Base-by-base conservation (phyloP, 2,797 vertebrate species). In the Pyrocephalus nanus region DNA sequence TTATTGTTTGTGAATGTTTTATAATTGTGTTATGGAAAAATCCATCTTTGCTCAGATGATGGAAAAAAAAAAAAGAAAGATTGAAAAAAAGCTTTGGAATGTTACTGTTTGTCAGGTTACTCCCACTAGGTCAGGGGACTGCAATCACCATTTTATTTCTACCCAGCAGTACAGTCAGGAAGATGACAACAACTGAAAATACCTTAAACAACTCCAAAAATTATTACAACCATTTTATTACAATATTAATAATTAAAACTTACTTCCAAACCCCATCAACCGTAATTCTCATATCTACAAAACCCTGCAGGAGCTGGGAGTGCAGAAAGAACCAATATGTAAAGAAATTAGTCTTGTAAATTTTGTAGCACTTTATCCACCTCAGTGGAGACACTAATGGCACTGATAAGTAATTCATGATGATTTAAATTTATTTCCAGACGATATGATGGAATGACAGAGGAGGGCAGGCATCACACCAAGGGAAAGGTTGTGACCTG, bases 1-100 rank as follows among this genome's bases (percentile, higher is more conserved):
- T 42, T 92, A 75, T 73, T 90, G 84, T 94, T 93, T 91, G 84
- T 81, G 88, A 96, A 88, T 88, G 76, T 89, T 94, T 96, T 81
- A 86, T 92, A 90, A 84, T 75, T 25, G 73, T 82, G 48, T 58
- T 72, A 43, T 74, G 73, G 92, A 65, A 87, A 93, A 96, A 92
- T 62, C 45, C 25, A 40, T 93, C 86, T 93, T 91, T 88, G 73
- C 72, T 89, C 66, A 58, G 80, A 79, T 29, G 51, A 76, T 45
- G 61, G 62, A 55, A 65, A 58, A 64, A 85, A 55, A 85, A 67
- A 61, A 72, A 91, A 60, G 60, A 62, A 88, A 77, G 76, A 50
- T 1, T 53, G 27, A 11, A 51, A 50, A 43, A 57, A 84, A 82
- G 9, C 50, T 64, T 42, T 36, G 48, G 50, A 57, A 38, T 1